Base-by-base conservation (phyloP, 2,888 invertebrate species). In the Ariolimax columbianus region DNA sequence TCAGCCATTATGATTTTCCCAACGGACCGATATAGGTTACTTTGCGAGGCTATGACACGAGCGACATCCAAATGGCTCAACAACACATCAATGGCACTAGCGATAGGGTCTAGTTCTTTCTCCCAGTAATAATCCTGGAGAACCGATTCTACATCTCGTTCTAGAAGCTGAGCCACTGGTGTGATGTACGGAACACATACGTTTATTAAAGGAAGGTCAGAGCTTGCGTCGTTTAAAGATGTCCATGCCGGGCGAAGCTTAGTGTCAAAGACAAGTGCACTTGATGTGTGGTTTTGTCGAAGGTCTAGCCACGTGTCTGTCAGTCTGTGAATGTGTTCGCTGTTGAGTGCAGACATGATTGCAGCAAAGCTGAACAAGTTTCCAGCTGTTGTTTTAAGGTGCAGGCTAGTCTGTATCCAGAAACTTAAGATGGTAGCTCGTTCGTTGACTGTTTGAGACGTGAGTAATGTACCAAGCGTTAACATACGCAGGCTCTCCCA, bases 351-450 rank as follows among this genome's bases (percentile, higher is more conserved):
- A 90, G 97, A 95, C 98, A 98, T 98, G 73, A 98, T 97, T 30
- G 97, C 96, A 89, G 97, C 97, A 93, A 98, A 98, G 0, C 97
- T 97, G 93, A 96, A 98, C 0, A 98, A 95, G 95, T 98, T 98
- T 26, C 98, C 98, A 26, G 98, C 95, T 0, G 97, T 97, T 0
- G 97, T 97, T 95, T 98, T 98, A 0, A 97, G 97, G 93, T 98
- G 98, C 23, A 97, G 96, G 2, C 98, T 98, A 59, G 98, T 95
- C 92, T 97, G 96, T 90, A 98, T 98, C 98, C 98, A 98, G 93
- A 98, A 97, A 93, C 97, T 97, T 43, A 98, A 95, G 23, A 97
- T 96, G 90, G 97, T 96, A 0, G 98, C 97, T 72, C 98, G 95
- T 82, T 94, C 94, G 43, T 90, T 89, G n/a, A 91, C 90, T n/a